Base-by-base conservation (phyloP, 1,140 invertebrate genomes). In the Pissodes strobi region DNA sequence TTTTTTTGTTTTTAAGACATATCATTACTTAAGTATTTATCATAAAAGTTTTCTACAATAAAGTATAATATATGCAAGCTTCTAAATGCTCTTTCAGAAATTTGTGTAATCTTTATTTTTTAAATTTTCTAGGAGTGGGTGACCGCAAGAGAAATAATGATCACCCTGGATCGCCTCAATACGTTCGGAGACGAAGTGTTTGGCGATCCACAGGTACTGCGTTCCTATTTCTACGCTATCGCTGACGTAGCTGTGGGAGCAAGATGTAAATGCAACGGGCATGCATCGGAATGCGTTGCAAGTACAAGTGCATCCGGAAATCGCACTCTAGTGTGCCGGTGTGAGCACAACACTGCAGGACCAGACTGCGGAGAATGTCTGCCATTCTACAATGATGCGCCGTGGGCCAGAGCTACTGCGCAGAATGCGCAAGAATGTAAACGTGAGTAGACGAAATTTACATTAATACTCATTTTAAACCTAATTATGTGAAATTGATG, bases 111-210 rank as follows among this genome's bases (percentile, higher is more conserved):
- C n/a, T n/a, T n/a, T n/a, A n/a, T n/a, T n/a, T n/a, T n/a, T n/a
- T 45, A 19, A 45, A 15, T 19, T 27, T 78, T 79, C 19, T 73
- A 96, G 91, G 93, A 98, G 82, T 99, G 95, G 94, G 97, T 99
- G 1, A 97, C 96, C 59, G 97, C 97, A 0, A 95, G 92, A 0
- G 94, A 95, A 48, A 89, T 99, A 17, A 86, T 87, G 15, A 97
- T 99, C 53, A 88, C 89, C 0, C 77, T 99, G 21, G 90, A 95
- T 64, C 85, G 94, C 38, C 82, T 98, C 64, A 99, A 99, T 74
- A 99, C 97, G 0, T 99, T 99, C 78, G 95, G 97, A 71, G 97
- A 99, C 78, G 97, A 99, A 81, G 87, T 99, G 12, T 99, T 99
- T 75, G 90, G 89, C 0, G 96, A 98, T 77, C 81, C 87, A 2